These are phyloP conservation scores for Drosophila setifemur DNA, from an alignment of 1,140 invertebrate species.

Conservation along the genomic window DNA sequence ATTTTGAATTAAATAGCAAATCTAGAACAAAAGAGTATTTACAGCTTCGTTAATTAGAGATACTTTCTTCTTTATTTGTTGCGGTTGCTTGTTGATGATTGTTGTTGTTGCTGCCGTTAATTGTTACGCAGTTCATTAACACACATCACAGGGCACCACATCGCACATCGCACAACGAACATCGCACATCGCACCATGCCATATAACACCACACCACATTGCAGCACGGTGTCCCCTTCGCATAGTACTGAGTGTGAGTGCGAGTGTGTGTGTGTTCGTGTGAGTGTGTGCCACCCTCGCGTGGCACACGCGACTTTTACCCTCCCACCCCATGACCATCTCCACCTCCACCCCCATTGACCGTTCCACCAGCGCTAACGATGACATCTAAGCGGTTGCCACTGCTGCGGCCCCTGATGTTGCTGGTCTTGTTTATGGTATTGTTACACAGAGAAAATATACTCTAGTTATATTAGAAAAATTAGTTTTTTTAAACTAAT, in stretches of 20 bases:
- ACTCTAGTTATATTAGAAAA: too few species aligned
- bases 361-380: constrained; percentile 55
- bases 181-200: constrained; percentile 40
- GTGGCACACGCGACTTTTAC: constrained; percentile 69
- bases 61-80: constrained; percentile 6
- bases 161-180: too few species aligned
- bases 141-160: constrained; percentile 50
- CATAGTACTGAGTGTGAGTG: constrained; percentile 1
- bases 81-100: constrained; percentile 28
- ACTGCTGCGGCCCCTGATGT: constrained; percentile 15
- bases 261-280: neutral
- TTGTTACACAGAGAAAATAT: neutral
- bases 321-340: neutral
- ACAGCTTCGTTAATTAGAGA: neutral
- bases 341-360: constrained; percentile 6
- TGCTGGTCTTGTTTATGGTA: too few species aligned
- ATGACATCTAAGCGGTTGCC: constrained; percentile 75
- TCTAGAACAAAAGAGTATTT: neutral
- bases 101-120: constrained; percentile 59
- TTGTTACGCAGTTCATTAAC: constrained; percentile 79
- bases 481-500: too few species aligned
- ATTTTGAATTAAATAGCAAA: too few species aligned
- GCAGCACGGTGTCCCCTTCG: constrained; percentile 9
- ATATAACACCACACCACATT: constrained; percentile 28
- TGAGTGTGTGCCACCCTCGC: constrained; percentile 58